A percentile compares a stretch with the other conserved stretches of the same genome.
These are phyloP conservation scores for Diarsia rubi DNA, from an alignment of 2,888 invertebrate species.

Conservation along the genomic window DNA sequence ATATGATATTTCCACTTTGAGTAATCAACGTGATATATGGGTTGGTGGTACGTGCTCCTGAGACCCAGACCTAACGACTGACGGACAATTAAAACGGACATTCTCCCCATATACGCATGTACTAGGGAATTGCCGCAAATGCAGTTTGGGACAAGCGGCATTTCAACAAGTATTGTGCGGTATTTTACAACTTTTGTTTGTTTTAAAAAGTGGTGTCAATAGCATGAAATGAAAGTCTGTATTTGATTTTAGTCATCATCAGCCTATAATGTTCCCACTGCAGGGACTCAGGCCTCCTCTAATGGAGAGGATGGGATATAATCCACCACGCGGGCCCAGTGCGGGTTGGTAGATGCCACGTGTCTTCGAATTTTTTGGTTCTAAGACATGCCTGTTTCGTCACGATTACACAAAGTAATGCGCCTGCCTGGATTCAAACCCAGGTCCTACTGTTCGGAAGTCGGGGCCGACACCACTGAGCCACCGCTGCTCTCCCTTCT, in stretches of 20 bases:
- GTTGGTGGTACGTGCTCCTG: conserved; percentile 74
- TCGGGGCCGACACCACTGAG: too few species aligned
- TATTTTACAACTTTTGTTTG: conserved; percentile 39
- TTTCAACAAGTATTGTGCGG: conserved; percentile 46
- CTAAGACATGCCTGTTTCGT: too few species aligned
- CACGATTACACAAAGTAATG: too few species aligned
- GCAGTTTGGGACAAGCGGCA: conserved; percentile 61
- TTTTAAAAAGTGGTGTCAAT: conserved; percentile 9
- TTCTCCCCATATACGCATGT: conserved; percentile 45
- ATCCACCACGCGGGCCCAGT: too few species aligned
- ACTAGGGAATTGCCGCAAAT: conserved; percentile 57
- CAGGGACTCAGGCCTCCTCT: too few species aligned
- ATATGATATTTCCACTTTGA: conserved; percentile 80
- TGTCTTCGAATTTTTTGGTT: too few species aligned
- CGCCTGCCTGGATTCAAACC: too few species aligned
- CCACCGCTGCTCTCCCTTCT: too few species aligned
- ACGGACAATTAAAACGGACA: conserved; percentile 81
- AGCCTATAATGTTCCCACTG: too few species aligned
- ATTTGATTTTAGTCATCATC: conserved; percentile 17
- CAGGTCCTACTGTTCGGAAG: too few species aligned
- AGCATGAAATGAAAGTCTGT: conserved; percentile 15
- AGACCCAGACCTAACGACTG: conserved; percentile 75
- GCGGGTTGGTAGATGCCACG: too few species aligned
- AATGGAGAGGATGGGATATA: too few species aligned
- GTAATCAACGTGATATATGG: conserved; percentile 82